Evolutionary conservation across 1,140 invertebrate species (phyloP).

Genomic region (Platorchestia sp.): DNA sequence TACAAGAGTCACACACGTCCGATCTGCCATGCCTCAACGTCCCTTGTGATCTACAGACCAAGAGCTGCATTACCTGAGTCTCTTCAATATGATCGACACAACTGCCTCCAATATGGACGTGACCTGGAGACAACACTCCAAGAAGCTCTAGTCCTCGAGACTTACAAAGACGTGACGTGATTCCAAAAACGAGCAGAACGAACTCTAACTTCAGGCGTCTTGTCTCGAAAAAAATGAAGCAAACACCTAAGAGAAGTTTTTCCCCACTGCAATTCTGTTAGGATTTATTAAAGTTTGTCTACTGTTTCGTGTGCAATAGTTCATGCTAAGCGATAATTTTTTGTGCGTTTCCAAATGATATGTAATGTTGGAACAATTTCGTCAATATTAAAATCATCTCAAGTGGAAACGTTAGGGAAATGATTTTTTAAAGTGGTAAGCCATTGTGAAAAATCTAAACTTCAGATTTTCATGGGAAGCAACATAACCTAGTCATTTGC

Average conservation of each 20-base stretch:
- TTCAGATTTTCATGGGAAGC: too few relatives aligned
- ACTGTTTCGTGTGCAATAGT: background rate
- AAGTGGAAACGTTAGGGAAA: too few relatives aligned
- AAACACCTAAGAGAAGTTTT: background rate
- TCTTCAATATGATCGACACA: background rate
- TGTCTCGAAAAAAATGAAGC: background rate
- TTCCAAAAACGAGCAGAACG: background rate
- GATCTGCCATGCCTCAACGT: background rate
- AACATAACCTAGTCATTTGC: too few relatives aligned
- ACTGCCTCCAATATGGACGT: background rate
- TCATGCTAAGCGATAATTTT: background rate
- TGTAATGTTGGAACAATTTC: too few relatives aligned
- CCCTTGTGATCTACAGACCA: background rate
- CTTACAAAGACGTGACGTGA: background rate
- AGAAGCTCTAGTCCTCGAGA: background rate
- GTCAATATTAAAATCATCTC: too few relatives aligned
- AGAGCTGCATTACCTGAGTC: background rate
- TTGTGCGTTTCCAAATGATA: too few relatives aligned
- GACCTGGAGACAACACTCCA: background rate
- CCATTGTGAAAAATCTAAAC: too few relatives aligned
- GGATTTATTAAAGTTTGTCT: background rate
- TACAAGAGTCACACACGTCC: background rate
- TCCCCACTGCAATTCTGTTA: background rate
- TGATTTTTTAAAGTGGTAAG: too few relatives aligned
- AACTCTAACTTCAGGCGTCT: background rate